A percentile compares a stretch with the other conserved stretches of the same genome.
Evolutionary conservation across 2,113 vertebrate genomes (phyloP).

Genomic region (Marcusenius ussheri): DNA sequence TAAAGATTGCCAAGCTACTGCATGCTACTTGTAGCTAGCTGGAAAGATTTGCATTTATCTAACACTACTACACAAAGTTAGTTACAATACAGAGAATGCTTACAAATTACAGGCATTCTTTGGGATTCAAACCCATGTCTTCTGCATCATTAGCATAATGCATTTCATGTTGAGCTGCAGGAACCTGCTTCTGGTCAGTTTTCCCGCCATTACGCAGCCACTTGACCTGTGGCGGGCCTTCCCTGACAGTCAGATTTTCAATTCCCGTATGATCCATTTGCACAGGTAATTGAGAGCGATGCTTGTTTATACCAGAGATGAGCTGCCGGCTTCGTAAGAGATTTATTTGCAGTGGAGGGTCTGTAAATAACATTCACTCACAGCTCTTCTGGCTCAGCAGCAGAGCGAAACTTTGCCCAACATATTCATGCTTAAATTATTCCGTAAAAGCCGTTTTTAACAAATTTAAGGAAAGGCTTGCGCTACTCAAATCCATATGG

Average conservation of each 20-base stretch:
- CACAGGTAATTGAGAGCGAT: constrained; percentile 7
- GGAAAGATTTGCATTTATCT: background rate
- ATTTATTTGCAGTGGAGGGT: background rate
- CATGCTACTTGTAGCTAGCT: background rate
- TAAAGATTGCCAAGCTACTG: background rate
- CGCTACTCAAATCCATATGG: background rate
- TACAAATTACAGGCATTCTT: background rate
- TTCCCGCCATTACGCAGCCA: background rate
- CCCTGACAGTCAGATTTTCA: background rate
- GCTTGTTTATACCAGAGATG: background rate
- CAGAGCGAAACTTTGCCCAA: background rate
- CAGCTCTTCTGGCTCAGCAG: background rate
- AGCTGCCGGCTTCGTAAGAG: background rate
- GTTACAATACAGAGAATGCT: background rate
- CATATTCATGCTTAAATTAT: background rate
- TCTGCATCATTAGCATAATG: background rate
- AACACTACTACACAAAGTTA: background rate
- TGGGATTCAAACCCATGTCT: background rate
- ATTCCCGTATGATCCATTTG: constrained; percentile 1
- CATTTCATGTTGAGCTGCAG: background rate
- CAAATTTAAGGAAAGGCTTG: background rate
- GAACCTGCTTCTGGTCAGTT: background rate
- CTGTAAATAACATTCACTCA: background rate
- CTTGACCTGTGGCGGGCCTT: background rate
- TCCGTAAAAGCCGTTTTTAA: background rate